These are phyloP conservation scores for Mellivora capensis DNA, from an alignment of 2,113 vertebrate species.

Conservation along the genomic window DNA sequence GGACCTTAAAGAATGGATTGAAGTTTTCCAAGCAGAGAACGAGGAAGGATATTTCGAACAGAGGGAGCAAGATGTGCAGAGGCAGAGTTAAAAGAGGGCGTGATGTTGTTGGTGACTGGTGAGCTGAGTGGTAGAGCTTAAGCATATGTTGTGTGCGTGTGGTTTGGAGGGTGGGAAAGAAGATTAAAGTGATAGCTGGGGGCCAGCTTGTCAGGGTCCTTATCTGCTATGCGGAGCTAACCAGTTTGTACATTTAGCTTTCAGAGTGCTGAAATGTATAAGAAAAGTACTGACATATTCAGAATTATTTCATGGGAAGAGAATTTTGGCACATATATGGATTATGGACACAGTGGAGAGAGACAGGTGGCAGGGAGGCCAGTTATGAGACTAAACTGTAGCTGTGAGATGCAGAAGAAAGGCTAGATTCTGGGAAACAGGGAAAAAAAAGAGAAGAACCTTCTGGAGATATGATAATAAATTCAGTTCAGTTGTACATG, in stretches of 20 bases:
- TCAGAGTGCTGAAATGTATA: background rate
- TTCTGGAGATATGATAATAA: background rate
- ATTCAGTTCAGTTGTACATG: background rate
- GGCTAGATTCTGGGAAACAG: background rate
- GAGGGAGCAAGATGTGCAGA: background rate
- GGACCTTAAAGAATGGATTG: background rate
- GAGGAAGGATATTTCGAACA: background rate
- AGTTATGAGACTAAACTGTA: background rate
- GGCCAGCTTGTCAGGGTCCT: background rate
- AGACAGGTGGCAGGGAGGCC: background rate
- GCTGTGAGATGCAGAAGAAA: background rate
- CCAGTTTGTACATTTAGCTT: constrained; percentile 46
- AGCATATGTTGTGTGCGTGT: background rate
- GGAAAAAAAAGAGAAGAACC: background rate
- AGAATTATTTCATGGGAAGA: background rate
- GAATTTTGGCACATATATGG: background rate
- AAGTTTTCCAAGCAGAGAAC: constrained; percentile 4
- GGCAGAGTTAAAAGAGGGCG: background rate
- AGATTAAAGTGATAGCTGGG: background rate
- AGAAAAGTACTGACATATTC: background rate
- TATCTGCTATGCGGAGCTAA: background rate
- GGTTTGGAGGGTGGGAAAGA: background rate
- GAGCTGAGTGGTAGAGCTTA: background rate
- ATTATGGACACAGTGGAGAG: background rate
- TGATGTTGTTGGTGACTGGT: background rate